Evolutionary conservation across 64 coral and sea anemone genomes (phyloP), one percentile per base, ranked within the genome.

Genomic region (Stichodactyla helianthus): DNA sequence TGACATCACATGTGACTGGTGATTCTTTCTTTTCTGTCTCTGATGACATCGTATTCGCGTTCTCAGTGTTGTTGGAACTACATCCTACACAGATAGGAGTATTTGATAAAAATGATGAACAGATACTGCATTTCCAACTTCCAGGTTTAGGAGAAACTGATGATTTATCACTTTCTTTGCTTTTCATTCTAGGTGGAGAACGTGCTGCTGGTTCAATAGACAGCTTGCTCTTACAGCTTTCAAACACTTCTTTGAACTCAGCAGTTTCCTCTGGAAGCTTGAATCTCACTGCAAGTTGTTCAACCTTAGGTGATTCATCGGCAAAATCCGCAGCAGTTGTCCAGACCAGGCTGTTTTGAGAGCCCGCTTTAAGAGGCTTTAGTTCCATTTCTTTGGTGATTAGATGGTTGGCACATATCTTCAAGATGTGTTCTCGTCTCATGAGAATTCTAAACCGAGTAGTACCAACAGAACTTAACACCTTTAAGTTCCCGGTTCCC

Each of bases 231-330:
- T 90, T 90, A 71, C 94, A 93, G 5, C 86, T 54, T 25, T 86
- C 54, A 82, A 97, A 93, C 53, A 28, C 70, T 27, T 90, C 71
- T 51, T 93, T 87, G 28, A 97, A 97, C 17, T 86, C 76, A 19
- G 85, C 53, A 28, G 88, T 78, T 65, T 97, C 94, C 57, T 90
- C 91, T 23, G 28, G 44, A 18, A 83, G 85, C 51, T 99, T 95
- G 59, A 99, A 99, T 76, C 86, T 99, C 10, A 99, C 97, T 19
- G 93, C 93, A 59, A 99, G 91, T 89, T 99, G 93, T 52, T 99
- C 97, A 22, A 89, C 85, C 78, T 88, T 99, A n/a, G 51, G 67
- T 6, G 88, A 62, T 58, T 94, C 97, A 83, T 95, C 97, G 44
- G 97, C 88, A 53, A 86, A 90, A 79, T 99, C 97, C 13, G 97